Evolutionary conservation across 1,140 invertebrate genomes (phyloP).

Genomic region (Plutomurus gul): DNA sequence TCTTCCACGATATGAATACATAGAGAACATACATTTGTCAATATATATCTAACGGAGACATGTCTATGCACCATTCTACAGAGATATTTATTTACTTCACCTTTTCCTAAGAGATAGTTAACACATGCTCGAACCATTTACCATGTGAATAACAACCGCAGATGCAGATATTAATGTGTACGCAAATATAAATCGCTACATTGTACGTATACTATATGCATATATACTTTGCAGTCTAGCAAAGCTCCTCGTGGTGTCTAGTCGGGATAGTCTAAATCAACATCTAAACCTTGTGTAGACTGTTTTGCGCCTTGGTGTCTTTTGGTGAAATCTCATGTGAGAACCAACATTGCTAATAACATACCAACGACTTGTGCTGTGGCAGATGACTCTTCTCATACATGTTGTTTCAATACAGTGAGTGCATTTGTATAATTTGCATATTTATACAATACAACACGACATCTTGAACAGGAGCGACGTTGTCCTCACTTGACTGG

Average conservation of each 20-base stretch:
- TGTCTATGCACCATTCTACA: not conserved
- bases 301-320: not conserved
- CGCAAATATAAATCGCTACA: no score
- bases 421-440: not conserved
- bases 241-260: no score
- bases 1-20: not conserved
- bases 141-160: not conserved
- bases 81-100: not conserved
- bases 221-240: no score
- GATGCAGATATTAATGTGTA: no score
- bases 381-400: not conserved
- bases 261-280: no score
- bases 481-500: not conserved
- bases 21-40: not conserved
- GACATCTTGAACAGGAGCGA: not conserved
- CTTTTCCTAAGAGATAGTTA: not conserved
- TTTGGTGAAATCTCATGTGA: not conserved
- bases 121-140: slow-evolving; percentile 18
- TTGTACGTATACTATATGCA: no score
- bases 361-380: not conserved
- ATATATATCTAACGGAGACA: not conserved
- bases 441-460: not conserved
- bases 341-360: not conserved
- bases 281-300: not conserved
- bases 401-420: not conserved